Conservation (phyloP, 2,797 vertebrate species). For the Paramormyrops hopkinsi region DNA sequence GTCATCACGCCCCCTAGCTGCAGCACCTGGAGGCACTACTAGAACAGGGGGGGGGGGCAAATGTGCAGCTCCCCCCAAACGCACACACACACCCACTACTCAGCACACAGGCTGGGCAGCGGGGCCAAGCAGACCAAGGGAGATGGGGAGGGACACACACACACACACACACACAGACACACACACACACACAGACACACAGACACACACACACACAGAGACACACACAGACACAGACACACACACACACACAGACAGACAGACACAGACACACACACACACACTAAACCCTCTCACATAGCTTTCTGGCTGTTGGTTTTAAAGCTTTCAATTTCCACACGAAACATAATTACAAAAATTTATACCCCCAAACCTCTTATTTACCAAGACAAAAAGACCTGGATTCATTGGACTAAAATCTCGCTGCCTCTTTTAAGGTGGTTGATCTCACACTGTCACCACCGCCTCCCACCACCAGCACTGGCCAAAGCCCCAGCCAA, state of each 20-base stretch:
- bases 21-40: background rate
- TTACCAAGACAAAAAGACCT: background rate
- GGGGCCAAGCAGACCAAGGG: background rate
- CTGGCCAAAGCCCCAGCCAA: background rate
- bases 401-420: background rate
- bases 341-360: background rate
- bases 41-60: background rate
- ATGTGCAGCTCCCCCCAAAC: background rate
- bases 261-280: background rate
- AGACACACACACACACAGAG: background rate
- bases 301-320: background rate
- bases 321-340: background rate
- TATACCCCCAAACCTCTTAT: background rate
- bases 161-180: background rate
- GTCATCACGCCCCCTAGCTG: background rate
- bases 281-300: background rate
- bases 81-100: background rate
- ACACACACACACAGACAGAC: background rate
- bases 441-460: background rate
- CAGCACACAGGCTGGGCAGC: background rate
- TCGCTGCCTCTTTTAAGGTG: background rate
- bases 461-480: background rate
- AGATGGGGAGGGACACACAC: background rate
- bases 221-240: background rate
- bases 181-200: background rate